Percentiles rank a stretch among this genome's conserved stretches.
phyloP scores from a whole-genome alignment of 1,140 invertebrate species.

The Ooceraea biroi region DNA sequence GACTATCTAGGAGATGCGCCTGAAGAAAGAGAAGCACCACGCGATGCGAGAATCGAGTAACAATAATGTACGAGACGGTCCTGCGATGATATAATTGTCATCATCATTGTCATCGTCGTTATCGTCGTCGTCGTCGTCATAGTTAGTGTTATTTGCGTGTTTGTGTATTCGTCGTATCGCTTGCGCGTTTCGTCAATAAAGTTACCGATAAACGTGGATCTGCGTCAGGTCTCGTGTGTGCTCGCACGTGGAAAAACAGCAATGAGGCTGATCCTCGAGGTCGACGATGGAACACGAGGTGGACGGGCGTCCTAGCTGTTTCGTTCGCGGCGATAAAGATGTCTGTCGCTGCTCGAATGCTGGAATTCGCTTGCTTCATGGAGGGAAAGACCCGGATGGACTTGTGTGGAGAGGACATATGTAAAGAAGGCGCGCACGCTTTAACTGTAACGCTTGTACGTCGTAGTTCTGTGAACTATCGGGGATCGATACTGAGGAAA shows the following conservation, averaged over 20 bases:
- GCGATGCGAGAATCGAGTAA: conserved; percentile 16
- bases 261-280: conserved; percentile 23
- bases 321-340: neutral
- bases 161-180: conserved; percentile 3
- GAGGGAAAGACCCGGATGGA: neutral
- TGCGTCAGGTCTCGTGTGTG: conserved; percentile 21
- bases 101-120: neutral
- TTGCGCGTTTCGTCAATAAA: conserved; percentile 22
- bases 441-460: conserved; percentile 11
- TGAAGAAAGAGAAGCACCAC: neutral
- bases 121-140: neutral
- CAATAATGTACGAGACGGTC: conserved; percentile 25
- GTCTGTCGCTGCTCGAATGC: neutral
- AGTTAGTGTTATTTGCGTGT: neutral
- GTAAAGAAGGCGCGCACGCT: neutral
- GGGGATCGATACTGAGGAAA: neutral
- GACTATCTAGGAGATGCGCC: neutral
- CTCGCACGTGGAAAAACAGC: conserved; percentile 25
- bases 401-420: too few species aligned
- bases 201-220: conserved; percentile 41
- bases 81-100: neutral
- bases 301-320: neutral
- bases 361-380: neutral
- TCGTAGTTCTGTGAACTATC: neutral
- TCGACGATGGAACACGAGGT: neutral